These are phyloP conservation scores for Holcopasites calliopsidis DNA, from an alignment of 1,140 invertebrate genomes.

Conservation along the genomic window DNA sequence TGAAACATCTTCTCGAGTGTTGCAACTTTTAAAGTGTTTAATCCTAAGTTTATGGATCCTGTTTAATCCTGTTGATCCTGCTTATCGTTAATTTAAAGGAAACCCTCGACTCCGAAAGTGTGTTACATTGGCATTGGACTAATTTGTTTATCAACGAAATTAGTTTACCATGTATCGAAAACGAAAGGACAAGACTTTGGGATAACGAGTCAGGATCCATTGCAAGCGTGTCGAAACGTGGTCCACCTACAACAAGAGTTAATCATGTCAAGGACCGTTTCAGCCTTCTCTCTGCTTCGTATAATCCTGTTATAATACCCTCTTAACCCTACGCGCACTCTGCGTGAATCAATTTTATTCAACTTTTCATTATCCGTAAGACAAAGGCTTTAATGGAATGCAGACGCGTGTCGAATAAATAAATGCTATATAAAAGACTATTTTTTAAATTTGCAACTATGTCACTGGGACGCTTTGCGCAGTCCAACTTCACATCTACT, in stretches of 20 bases:
- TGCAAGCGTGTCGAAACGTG: slow-evolving; percentile 54
- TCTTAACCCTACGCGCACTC: slow-evolving; percentile 46
- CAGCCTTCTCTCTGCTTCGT: slow-evolving; percentile 31
- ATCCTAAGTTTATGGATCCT: too few species aligned
- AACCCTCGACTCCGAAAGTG: neutral
- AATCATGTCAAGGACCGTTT: slow-evolving; percentile 62
- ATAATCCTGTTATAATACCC: slow-evolving; percentile 46
- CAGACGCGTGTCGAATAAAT: slow-evolving; percentile 26
- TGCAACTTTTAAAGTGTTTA: too few species aligned
- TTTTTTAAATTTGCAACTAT: too few species aligned
- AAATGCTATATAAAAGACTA: too few species aligned
- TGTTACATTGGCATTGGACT: neutral
- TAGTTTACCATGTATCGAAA: slow-evolving; percentile 4
- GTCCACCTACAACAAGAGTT: slow-evolving; percentile 62
- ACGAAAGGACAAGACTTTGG: slow-evolving; percentile 29
- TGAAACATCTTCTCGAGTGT: too few species aligned
- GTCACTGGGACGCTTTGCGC: neutral
- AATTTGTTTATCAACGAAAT: neutral
- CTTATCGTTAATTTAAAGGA: neutral
- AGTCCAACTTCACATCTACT: neutral
- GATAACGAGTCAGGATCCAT: slow-evolving; percentile 26
- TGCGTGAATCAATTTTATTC: slow-evolving; percentile 40
- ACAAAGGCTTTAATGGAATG: slow-evolving; percentile 21
- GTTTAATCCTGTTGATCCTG: neutral
- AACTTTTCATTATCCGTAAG: slow-evolving; percentile 16